Evolutionary conservation across 2,797 vertebrate species (phyloP), one percentile per base, ranked within the genome.

Genomic region (Clangula hyemalis): DNA sequence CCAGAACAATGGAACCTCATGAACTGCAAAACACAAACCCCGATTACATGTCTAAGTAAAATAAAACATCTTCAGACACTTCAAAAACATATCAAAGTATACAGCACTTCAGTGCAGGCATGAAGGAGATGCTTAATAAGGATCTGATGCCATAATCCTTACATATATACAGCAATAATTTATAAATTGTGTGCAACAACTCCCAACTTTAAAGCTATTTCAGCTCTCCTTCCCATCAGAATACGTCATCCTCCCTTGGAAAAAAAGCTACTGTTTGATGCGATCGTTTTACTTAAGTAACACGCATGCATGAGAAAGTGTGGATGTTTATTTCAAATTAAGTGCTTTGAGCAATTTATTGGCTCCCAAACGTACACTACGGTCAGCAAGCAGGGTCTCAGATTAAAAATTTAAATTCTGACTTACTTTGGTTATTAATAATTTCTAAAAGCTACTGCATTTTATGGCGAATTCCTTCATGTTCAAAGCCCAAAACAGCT

Each of bases 401-500:
- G 18, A 90, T 64, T 61, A 91, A 85, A 88, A 92, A 64, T 15
- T 81, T 79, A 64, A 93, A 73, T 76, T 81, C 36, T 56, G 34
- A 6, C 70, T 64, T 89, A 72, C 79, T 92, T 82, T 47, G 15
- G 56, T 38, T 70, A 85, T 78, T 49, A 62, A 66, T 60, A 0
- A 68, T 43, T 91, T 74, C 56, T 51, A 77, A 94, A 87, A 69
- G 21, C 56, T 79, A 76, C 3, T 54, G 21, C 10, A 65, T 79
- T 91, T 82, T 74, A 74, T 27, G 28, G 6, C 0, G 0, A 92
- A 86, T 47, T 68, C 38, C 28, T 85, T 76, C 60, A 73, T 1
- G 28, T 56, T 11, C 47, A 73, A 18, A 0, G 2, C 16, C 75
- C n/a, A 21, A 84, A 54, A 91, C 5, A 10, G 11, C 36, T 66